Evolutionary conservation across 2,888 invertebrate genomes (phyloP).

Genomic region (Ephialtes manifestator): DNA sequence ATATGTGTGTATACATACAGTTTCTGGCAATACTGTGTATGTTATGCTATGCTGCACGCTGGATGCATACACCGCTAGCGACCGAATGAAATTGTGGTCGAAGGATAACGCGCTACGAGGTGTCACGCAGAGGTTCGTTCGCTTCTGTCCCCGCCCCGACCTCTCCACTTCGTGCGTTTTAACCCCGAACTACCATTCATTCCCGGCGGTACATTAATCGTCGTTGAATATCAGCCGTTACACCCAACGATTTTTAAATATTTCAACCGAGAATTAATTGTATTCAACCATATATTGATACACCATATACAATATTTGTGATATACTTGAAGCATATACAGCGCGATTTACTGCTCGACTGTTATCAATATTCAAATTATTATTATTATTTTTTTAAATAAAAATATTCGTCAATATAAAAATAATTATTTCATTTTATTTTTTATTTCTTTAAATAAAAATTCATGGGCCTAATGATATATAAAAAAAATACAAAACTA

Average conservation of each 20-base stretch:
- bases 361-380: neutral
- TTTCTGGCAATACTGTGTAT: constrained; percentile 9
- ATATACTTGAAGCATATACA: neutral
- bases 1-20: neutral
- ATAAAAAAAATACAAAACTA: too few relatives aligned
- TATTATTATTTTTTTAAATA: too few relatives aligned
- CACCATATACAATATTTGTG: neutral
- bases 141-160: constrained; percentile 31
- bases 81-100: constrained; percentile 78
- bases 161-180: constrained; percentile 63
- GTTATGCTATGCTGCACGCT: constrained; percentile 31
- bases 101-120: constrained; percentile 76
- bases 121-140: constrained; percentile 62
- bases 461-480: too few relatives aligned
- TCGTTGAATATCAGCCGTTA: constrained; percentile 59
- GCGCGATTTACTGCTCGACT: neutral
- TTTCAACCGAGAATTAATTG: constrained; percentile 13
- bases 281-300: constrained; percentile 2
- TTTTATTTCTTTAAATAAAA: too few relatives aligned
- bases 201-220: constrained; percentile 61
- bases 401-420: too few relatives aligned
- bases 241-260: constrained; percentile 57
- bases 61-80: constrained; percentile 44
- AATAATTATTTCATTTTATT: too few relatives aligned
- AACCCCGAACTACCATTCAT: constrained; percentile 58